Conservation (phyloP, 2,797 vertebrate species). For the Sebastes aleutianus region DNA sequence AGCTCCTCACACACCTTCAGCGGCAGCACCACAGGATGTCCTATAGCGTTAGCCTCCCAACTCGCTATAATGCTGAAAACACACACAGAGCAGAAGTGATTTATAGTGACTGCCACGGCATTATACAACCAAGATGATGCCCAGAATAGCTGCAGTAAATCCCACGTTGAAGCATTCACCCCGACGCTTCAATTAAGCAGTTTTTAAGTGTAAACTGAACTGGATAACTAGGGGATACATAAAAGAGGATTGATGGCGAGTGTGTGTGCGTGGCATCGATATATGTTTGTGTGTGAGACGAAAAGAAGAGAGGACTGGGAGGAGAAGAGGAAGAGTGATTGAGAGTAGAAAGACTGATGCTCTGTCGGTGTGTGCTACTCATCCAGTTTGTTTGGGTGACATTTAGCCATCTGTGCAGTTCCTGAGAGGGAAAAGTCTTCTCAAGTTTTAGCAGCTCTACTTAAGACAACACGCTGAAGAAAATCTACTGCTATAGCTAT, state of each 20-base stretch:
- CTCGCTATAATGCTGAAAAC: conserved; percentile 81
- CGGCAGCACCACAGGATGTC: conserved; percentile 89
- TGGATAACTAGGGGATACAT: conserved; percentile 16
- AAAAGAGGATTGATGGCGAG: conserved; percentile 29
- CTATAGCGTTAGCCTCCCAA: conserved; percentile 91
- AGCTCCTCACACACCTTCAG: conserved; percentile 90
- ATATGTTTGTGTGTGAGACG: not conserved
- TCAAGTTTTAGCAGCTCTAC: conserved; percentile 32
- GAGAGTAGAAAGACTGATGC: conserved; percentile 62
- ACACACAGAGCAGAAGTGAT: conserved; percentile 41
- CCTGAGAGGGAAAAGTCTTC: conserved; percentile 28
- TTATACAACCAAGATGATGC: conserved; percentile 31
- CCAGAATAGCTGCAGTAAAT: conserved; percentile 42
- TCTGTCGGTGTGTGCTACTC: conserved; percentile 59
- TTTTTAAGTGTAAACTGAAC: conserved; percentile 48
- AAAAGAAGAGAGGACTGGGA: not conserved
- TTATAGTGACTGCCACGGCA: conserved; percentile 35
- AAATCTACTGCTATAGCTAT: not conserved
- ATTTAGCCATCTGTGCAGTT: conserved; percentile 76
- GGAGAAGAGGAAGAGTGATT: conserved; percentile 43
- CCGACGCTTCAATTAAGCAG: conserved; percentile 55
- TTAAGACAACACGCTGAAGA: not conserved
- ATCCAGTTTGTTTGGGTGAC: conserved; percentile 75
- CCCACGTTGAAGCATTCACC: conserved; percentile 34
- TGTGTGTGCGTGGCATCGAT: not conserved